Evolutionary conservation across 2,888 invertebrate genomes (phyloP), one percentile per base, ranked within the genome.

Genomic region (Crossocerus cetratus): DNA sequence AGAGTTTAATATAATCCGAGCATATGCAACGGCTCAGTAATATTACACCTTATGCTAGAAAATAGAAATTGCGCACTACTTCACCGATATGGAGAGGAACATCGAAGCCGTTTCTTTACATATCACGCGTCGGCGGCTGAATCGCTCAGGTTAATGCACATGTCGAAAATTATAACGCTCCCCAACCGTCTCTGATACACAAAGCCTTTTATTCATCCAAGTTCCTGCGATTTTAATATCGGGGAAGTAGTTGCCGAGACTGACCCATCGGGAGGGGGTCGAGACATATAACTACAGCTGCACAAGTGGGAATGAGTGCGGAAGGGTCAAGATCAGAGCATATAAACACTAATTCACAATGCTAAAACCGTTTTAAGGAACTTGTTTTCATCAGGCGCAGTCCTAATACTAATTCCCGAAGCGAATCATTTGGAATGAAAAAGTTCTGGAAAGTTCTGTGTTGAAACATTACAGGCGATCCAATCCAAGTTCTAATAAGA

Each of bases 31-130:
- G 21, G 8, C 16, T 54, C n/a, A 45, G 59, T 23, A 44, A 22
- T 3, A 55, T 43, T 57, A 2, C 43, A 22, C n/a, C 65, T 43
- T 65, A 45, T 49, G 60, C 43, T 69, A 42, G 54, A 64, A 43
- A 42, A 3, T 5, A 65, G 71, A 68, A 65, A 71, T 71, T 76
- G 69, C 20, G n/a, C n/a, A n/a, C n/a, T n/a, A n/a, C n/a, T n/a
- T n/a, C n/a, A n/a, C 53, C 22, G 21, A 67, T 63, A 65, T 62
- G 64, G 43, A 49, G 71, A 75, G 78, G 80, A 83, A 83, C 83
- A 81, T 79, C 77, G 82, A 74, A 82, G 84, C 83, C 81, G 84
- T 86, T n/a, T n/a, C n/a, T n/a, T 86, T 85, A 81, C 86, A 84
- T 86, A 83, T 77, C 74, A 59, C 67, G 69, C 75, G 77, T 83